Percentiles rank a stretch among this genome's conserved stretches.
These are phyloP conservation scores for Albula goreensis DNA, from an alignment of 2,113 vertebrate genomes.

Conservation along the genomic window DNA sequence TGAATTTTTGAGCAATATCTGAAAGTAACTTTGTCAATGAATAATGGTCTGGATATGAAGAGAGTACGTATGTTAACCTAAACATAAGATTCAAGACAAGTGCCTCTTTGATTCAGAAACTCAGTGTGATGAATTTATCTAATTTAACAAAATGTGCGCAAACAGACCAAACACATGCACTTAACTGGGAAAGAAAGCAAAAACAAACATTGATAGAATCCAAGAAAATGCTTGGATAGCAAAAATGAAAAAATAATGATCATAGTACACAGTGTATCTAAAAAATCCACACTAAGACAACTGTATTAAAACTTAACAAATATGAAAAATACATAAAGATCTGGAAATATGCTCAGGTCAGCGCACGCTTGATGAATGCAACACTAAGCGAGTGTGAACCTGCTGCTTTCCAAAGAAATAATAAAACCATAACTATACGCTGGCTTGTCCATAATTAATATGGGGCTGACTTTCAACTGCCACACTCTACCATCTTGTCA, in stretches of 20 bases:
- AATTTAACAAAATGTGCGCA: too few relatives aligned
- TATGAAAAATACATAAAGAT: neutral
- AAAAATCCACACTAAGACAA: neutral
- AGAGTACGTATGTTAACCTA: too few relatives aligned
- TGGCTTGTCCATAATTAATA: constrained; percentile 68
- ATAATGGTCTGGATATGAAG: too few relatives aligned
- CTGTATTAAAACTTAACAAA: neutral
- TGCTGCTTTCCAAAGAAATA: constrained; percentile 65
- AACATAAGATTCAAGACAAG: too few relatives aligned
- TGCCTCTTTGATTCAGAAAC: too few relatives aligned
- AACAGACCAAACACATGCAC: too few relatives aligned
- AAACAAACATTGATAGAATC: neutral
- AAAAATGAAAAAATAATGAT: neutral
- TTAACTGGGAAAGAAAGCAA: too few relatives aligned
- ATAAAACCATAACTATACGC: constrained; percentile 68
- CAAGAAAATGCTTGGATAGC: neutral
- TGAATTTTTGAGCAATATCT: too few relatives aligned
- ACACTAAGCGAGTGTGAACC: constrained; percentile 40
- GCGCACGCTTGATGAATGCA: constrained; percentile 43
- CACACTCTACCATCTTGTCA: constrained; percentile 65
- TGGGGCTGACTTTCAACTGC: constrained; percentile 69
- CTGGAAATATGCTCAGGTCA: constrained; percentile 39
- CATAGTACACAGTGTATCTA: neutral
- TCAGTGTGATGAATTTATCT: too few relatives aligned
- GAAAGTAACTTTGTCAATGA: too few relatives aligned